Conservation (phyloP, 2,113 vertebrate genomes). For the Sinosuthora webbiana region DNA sequence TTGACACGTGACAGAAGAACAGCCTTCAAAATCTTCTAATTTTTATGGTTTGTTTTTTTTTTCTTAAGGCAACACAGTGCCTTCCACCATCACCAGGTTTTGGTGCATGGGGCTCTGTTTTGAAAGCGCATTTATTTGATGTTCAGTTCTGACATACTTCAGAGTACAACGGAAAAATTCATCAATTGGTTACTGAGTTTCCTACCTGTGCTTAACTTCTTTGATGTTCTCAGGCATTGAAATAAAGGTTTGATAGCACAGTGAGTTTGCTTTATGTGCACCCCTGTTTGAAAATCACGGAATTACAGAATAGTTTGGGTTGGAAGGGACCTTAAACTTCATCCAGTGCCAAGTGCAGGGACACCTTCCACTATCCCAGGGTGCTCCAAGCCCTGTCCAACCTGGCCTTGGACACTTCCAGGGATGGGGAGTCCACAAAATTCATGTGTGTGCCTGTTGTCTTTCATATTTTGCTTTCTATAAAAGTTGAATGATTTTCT, state of each 20-base stretch:
- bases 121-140: background rate
- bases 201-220: background rate
- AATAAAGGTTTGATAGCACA: background rate
- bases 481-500: background rate
- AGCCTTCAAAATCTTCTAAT: background rate
- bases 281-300: background rate
- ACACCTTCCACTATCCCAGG: background rate
- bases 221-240: background rate
- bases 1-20: background rate
- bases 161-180: background rate
- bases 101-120: background rate
- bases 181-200: background rate
- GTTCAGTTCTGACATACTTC: background rate
- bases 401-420: background rate
- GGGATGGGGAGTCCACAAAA: background rate
- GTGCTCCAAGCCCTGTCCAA: accelerated
- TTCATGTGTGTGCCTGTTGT: background rate
- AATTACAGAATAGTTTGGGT: background rate
- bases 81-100: background rate
- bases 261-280: background rate
- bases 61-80: background rate
- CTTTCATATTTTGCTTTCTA: background rate
- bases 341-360: background rate
- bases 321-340: background rate
- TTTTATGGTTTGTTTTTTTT: background rate